These are phyloP conservation scores for Nothocercus julius DNA, from an alignment of 2,113 vertebrate genomes.

Conservation along the genomic window DNA sequence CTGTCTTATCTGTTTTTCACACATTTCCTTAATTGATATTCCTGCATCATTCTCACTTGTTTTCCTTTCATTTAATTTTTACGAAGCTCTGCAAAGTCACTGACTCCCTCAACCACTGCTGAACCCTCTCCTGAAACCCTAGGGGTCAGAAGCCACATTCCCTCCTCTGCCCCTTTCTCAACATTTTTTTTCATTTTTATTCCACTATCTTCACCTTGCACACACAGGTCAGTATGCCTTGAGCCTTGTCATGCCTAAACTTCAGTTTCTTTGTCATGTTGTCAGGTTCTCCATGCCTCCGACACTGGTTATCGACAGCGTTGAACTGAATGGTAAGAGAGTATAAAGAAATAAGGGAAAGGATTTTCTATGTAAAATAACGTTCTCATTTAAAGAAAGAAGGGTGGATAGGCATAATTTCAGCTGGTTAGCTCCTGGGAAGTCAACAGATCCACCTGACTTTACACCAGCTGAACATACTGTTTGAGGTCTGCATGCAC, in stretches of 20 bases:
- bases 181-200: background rate
- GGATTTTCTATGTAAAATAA: background rate
- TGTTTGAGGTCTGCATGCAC: background rate
- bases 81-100: background rate
- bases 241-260: background rate
- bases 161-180: background rate
- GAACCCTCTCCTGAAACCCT: background rate
- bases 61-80: slow-evolving; percentile 21
- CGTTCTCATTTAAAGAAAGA: too few relatives aligned
- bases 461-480: background rate
- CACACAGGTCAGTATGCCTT: background rate
- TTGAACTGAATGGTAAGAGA: background rate
- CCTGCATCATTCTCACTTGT: background rate
- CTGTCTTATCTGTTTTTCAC: slow-evolving; percentile 45
- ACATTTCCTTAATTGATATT: slow-evolving; percentile 53
- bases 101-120: background rate
- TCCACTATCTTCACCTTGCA: background rate
- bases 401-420: rapidly evolving
- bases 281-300: background rate
- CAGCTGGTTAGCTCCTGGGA: background rate
- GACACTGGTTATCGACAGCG: background rate
- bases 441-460: background rate
- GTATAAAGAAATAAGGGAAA: background rate
- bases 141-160: background rate
- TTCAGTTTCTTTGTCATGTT: background rate